Percentiles rank a stretch among this genome's conserved stretches.
Evolutionary conservation across 2,797 vertebrate species (phyloP).

Genomic region (Pipistrellus nathusii): DNA sequence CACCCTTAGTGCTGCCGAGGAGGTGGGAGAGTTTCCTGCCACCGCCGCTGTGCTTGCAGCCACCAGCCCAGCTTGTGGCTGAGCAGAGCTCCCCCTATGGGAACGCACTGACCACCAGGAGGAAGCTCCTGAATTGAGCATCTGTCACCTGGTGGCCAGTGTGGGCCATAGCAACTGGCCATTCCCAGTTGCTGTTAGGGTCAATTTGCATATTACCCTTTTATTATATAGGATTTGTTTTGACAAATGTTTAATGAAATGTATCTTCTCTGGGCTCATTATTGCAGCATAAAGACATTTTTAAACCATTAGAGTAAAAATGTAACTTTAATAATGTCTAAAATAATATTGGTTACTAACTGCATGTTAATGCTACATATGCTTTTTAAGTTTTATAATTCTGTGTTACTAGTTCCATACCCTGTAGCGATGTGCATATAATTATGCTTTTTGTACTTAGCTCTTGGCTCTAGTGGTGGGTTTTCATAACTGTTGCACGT

Average conservation of each 20-base stretch:
- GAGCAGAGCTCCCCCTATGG: no score
- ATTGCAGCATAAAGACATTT: neutral
- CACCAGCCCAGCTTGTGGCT: no score
- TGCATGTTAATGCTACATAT: neutral
- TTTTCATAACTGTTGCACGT: accelerated
- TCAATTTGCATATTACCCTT: no score
- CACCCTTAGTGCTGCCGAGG: no score
- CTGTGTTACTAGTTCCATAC: neutral
- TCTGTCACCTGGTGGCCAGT: no score
- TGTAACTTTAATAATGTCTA: neutral
- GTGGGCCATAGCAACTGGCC: no score
- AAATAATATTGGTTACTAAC: neutral
- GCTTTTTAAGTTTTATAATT: neutral
- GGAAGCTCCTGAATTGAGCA: no score
- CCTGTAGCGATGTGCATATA: no score
- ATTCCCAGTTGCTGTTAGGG: no score
- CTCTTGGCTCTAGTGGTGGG: neutral
- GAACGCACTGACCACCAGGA: no score
- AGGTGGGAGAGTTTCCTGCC: no score
- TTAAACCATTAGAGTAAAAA: neutral
- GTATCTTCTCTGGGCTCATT: neutral
- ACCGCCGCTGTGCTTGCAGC: no score
- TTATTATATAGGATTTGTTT: neutral
- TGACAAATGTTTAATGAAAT: neutral
- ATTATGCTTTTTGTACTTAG: neutral